phyloP scores from a whole-genome alignment of 2,888 invertebrate genomes.

The Ptilodon capucinus region DNA sequence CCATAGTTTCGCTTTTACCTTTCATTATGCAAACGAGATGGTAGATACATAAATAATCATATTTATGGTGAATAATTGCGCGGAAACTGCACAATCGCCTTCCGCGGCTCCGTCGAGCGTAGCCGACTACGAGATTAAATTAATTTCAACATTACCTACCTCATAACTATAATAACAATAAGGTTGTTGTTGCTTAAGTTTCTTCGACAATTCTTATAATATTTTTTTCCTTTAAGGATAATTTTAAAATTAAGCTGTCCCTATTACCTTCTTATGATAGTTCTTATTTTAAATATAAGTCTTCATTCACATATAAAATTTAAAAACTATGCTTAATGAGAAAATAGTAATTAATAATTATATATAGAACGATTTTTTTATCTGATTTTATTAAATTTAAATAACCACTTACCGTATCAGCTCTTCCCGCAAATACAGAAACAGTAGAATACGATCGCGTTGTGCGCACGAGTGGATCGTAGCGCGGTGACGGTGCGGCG shows the following conservation, averaged over 20 bases:
- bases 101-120: slow-evolving; percentile 28
- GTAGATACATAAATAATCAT: slow-evolving; percentile 11
- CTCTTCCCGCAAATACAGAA: not conserved
- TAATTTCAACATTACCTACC: not conserved
- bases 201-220: too few species aligned
- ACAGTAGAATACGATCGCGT: not conserved
- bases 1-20: slow-evolving; percentile 11
- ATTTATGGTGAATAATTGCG: slow-evolving; percentile 35
- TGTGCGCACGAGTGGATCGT: not conserved
- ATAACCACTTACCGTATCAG: slow-evolving; percentile 21
- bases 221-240: too few species aligned
- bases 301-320: too few species aligned
- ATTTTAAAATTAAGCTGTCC: too few species aligned
- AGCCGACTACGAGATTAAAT: slow-evolving; percentile 32
- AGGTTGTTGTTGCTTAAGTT: too few species aligned
- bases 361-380: too few species aligned
- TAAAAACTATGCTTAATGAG: too few species aligned
- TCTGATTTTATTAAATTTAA: not conserved
- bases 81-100: slow-evolving; percentile 28
- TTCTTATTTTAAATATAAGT: too few species aligned
- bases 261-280: too few species aligned
- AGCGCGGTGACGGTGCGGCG: not conserved
- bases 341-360: too few species aligned
- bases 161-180: too few species aligned
- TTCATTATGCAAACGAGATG: slow-evolving; percentile 33